Evolutionary conservation across 35 echinoderm and acorn worm species (phyloP), one percentile per base, ranked within the genome.

Genomic region (Heliocidaris tuberculata): DNA sequence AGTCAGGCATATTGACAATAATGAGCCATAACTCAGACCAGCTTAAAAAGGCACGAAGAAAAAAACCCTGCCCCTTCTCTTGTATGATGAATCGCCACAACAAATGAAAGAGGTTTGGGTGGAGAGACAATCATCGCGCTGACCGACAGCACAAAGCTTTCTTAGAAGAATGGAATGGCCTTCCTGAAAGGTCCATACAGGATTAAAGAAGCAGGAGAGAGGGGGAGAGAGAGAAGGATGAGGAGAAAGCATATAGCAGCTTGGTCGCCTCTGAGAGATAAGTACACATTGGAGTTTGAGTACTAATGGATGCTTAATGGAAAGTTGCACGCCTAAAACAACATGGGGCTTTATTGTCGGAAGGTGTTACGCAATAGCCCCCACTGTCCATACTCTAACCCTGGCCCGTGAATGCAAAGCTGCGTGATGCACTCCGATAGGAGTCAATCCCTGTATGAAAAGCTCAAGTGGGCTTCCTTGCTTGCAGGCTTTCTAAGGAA

Each of bases 201-300:
- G 65, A 78, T n/a, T 78, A 78, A 78, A 78, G 65, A 78, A 78
- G 65, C 65, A 27, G 65, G 65, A 78, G 65, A 29, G 65, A 27
- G 65, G 27, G 65, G 35, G 87, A 47, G 87, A 89, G 86, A 88
- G 86, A 31, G 86, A 88, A 48, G 47, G 27, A 86, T 86, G 47
- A 47, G 19, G 87, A 89, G 15, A 89, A 89, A 89, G 29, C 87
- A 89, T 89, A 89, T 89, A 48, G 35, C 87, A 89, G 87, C 31
- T 48, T 89, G 31, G 87, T 89, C 19, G 12, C 31, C 31, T 48
- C 87, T 47, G 47, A 89, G 47, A 89, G 87, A 89, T 47, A 89
- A 89, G 87, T 48, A 89, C 47, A 89, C 87, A 89, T 89, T 89
- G 47, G 87, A 32, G 47, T 89, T 89, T 89, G 87, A n/a, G 87